phyloP scores from a whole-genome alignment of 1,140 invertebrate genomes.

The Trypoxylus dichotomus region DNA sequence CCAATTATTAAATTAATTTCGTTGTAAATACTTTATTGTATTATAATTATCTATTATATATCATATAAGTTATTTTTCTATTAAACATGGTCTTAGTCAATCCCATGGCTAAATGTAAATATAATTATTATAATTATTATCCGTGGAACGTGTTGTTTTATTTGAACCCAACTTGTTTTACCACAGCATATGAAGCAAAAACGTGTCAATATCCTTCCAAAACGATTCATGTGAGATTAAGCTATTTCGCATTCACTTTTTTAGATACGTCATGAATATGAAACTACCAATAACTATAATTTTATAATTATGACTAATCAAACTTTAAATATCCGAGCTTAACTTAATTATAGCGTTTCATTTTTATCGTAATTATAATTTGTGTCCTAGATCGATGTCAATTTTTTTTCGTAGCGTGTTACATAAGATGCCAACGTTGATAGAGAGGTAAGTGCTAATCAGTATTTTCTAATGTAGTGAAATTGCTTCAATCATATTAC shows the following conservation, averaged over 20 bases:
- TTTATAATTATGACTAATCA: neutral
- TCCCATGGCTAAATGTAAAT: conserved; percentile 52
- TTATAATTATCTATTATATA: conserved; percentile 52
- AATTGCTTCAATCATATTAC: neutral
- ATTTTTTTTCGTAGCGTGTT: neutral
- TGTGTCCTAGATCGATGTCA: neutral
- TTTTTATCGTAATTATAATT: neutral
- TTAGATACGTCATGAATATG: neutral
- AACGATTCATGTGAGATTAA: too few relatives aligned
- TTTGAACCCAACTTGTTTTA: neutral
- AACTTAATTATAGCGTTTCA: neutral
- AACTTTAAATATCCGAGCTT: neutral
- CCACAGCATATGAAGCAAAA: neutral
- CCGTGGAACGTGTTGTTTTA: conserved; percentile 42
- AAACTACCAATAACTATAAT: neutral
- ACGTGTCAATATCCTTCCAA: conserved; percentile 30
- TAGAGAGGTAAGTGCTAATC: neutral
- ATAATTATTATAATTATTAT: conserved; percentile 52
- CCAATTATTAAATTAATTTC: conserved; percentile 46
- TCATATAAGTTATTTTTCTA: conserved; percentile 54
- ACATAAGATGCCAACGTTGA: neutral
- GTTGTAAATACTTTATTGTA: conserved; percentile 52
- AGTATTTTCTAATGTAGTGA: neutral
- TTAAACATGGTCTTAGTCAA: conserved; percentile 51
- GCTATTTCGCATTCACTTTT: too few relatives aligned